Base-by-base conservation (phyloP, 2,113 vertebrate species). In the Anguilla japonica region DNA sequence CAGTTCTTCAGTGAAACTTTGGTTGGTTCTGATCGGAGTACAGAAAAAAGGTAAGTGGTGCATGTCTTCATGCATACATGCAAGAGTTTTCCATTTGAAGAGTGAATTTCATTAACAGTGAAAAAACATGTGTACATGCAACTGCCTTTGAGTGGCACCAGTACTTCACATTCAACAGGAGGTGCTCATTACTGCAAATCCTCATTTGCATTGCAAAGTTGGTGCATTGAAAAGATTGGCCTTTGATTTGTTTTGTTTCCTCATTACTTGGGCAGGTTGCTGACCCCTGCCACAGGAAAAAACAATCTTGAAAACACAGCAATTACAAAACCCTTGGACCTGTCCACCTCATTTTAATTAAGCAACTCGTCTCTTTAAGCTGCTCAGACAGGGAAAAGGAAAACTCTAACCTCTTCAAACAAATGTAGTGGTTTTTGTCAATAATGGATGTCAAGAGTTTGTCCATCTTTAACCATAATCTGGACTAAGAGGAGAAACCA, bases 211-310 rank as follows among this genome's bases (percentile, higher is more conserved):
- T 78, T 87, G 88, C 87, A 83, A 87, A 88, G 71, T 82, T 71
- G 80, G 86, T 82, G 41, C 71, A 83, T 67, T 71, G 85, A 83
- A 83, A 87, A 90, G 88, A 90, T 87, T 89, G 89, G 88, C 87
- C 86, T 87, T 87, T 89, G 88, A 85, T 90, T 87, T 87, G 83
- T 88, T 90, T 87, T 84, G 75, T 85, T 89, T 88, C 87, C 87
- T 88, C 88, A 91, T 90, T 89, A 89, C 81, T 43, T 86, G 71
- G 41, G 40, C 78, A 82, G 86, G 88, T 90, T 87, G 86, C 80
- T 79, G 85, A 90, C 89, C 87, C 83, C 83, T 46, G 87, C 82
- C 53, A 57, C 40, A 6, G 83, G 22, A 86, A 79, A 86, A 87
- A 87, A 88, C 81, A 85, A 79, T 86, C 85, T 71, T 80, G 81